These are phyloP conservation scores for Eurois occulta DNA, from an alignment of 2,888 invertebrate genomes.

Conservation along the genomic window DNA sequence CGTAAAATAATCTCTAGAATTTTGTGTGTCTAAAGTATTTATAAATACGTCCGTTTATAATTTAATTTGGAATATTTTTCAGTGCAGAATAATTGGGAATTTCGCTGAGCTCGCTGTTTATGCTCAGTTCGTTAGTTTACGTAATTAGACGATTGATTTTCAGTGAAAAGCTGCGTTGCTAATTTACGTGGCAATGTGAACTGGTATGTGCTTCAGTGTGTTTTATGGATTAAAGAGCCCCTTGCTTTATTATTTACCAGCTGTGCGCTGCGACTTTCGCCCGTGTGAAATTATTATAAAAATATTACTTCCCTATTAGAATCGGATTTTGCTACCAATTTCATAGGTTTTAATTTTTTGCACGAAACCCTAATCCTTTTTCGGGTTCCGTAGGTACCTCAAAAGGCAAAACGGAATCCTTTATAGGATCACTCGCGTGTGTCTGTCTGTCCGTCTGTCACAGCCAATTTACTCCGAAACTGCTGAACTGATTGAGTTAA, in stretches of 20 bases:
- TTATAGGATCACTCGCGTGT: too few relatives aligned
- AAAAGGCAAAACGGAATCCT: too few relatives aligned
- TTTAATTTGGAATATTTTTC: slow-evolving; percentile 40
- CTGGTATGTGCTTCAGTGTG: not conserved
- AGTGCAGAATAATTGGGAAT: slow-evolving; percentile 32
- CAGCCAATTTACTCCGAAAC: too few relatives aligned
- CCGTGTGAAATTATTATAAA: too few relatives aligned
- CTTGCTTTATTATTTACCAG: not conserved
- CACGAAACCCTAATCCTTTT: too few relatives aligned
- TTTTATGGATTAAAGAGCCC: slow-evolving; percentile 4
- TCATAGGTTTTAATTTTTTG: too few relatives aligned
- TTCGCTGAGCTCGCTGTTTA: slow-evolving; percentile 26
- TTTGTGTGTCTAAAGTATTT: slow-evolving; percentile 15
- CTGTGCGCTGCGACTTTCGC: not conserved
- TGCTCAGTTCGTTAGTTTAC: slow-evolving; percentile 48
- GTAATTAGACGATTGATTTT: slow-evolving; percentile 57
- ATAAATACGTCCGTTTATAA: slow-evolving; percentile 24
- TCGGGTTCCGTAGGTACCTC: too few relatives aligned
- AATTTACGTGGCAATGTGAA: slow-evolving; percentile 24
- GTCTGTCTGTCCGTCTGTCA: too few relatives aligned
- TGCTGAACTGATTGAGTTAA: too few relatives aligned
- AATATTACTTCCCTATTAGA: too few relatives aligned
- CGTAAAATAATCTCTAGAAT: slow-evolving; percentile 23
- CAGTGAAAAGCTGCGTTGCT: slow-evolving; percentile 38
- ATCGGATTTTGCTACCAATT: too few relatives aligned